A percentile compares a stretch with the other conserved stretches of the same genome.
Evolutionary conservation across 2,888 invertebrate genomes (phyloP).

Genomic region (Drosophila hawaiiensis): DNA sequence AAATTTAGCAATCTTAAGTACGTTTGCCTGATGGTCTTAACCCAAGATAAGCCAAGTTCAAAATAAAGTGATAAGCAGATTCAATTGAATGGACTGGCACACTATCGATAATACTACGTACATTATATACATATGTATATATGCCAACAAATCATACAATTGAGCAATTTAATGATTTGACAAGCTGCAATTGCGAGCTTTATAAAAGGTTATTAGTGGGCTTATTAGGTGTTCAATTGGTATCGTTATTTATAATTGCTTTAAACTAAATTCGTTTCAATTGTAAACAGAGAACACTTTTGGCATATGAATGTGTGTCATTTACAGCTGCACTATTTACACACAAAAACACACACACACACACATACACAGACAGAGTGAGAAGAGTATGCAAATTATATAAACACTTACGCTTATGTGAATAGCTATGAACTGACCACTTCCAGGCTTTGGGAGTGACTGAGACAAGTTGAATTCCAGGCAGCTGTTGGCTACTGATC

Average conservation of each 20-base stretch:
- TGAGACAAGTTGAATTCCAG: slow-evolving; percentile 16
- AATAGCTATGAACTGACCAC: slow-evolving; percentile 38
- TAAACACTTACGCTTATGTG: slow-evolving; percentile 53
- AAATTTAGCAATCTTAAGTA: neutral
- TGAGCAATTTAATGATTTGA: slow-evolving; percentile 7
- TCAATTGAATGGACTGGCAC: slow-evolving; percentile 36
- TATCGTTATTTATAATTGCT: slow-evolving; percentile 12
- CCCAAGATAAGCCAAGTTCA: slow-evolving; percentile 54
- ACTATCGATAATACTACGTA: slow-evolving; percentile 8
- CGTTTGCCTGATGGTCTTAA: slow-evolving; percentile 39
- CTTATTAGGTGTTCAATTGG: slow-evolving; percentile 17
- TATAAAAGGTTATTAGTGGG: slow-evolving; percentile 21
- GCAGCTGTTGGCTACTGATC: slow-evolving; percentile 32
- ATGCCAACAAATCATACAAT: slow-evolving; percentile 13
- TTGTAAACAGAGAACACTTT: slow-evolving; percentile 26
- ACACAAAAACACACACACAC: slow-evolving; percentile 14
- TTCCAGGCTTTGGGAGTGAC: slow-evolving; percentile 34
- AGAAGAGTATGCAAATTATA: slow-evolving; percentile 34
- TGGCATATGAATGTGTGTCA: neutral
- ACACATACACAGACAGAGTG: slow-evolving; percentile 6
- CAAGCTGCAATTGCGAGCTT: slow-evolving; percentile 3
- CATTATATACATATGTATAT: neutral
- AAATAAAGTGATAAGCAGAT: slow-evolving; percentile 60
- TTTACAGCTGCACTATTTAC: slow-evolving; percentile 7
- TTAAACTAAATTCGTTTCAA: slow-evolving; percentile 19